phyloP scores from a whole-genome alignment of 2,888 invertebrate species.

The Lydus trimaculatus region DNA sequence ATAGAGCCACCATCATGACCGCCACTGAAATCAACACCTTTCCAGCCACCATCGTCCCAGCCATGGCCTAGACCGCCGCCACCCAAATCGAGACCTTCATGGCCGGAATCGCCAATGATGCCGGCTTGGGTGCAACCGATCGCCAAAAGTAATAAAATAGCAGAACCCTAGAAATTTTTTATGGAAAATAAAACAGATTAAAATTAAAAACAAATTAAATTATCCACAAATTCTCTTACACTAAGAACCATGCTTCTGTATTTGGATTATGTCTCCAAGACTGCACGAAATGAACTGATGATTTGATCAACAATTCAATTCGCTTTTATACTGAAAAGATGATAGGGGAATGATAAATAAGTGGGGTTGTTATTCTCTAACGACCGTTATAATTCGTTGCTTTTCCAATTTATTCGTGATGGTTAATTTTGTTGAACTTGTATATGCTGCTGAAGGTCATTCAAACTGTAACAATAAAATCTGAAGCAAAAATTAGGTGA shows the following conservation, averaged over 20 bases:
- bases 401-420: constrained; percentile 17
- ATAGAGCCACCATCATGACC: constrained; percentile 55
- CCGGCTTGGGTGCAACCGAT: constrained; percentile 45
- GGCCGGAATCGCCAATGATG: constrained; percentile 40
- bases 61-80: constrained; percentile 62
- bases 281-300: constrained; percentile 48
- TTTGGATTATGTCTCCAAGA: constrained; percentile 28
- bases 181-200: no score
- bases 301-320: constrained; percentile 38
- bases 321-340: constrained; percentile 46
- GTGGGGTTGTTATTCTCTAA: constrained; percentile 17
- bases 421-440: constrained; percentile 19
- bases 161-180: constrained; percentile 43
- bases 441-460: constrained; percentile 30
- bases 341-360: constrained; percentile 6
- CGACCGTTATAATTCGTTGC: background rate
- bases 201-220: no score
- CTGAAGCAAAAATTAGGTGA: constrained; percentile 29
- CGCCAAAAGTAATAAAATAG: constrained; percentile 45
- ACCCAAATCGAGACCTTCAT: constrained; percentile 61
- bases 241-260: constrained; percentile 44
- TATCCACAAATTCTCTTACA: constrained; percentile 37
- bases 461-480: constrained; percentile 24
- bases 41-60: constrained; percentile 60
- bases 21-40: constrained; percentile 60